Base-by-base conservation (phyloP, 1,140 invertebrate species). In the Leptopilina clavipes region DNA sequence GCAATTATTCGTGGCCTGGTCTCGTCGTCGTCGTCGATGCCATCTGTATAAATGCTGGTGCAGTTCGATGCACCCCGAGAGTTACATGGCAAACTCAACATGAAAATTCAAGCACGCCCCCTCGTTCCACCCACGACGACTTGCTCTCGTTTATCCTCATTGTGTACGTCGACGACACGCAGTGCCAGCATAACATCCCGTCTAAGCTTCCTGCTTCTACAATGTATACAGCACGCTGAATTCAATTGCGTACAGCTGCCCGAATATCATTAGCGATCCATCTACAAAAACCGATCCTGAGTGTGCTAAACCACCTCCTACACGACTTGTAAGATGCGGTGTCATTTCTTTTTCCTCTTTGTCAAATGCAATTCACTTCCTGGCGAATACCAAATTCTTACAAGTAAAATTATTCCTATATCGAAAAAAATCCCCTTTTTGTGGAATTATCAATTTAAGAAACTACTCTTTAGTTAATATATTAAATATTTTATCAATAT, bases 101-200 rank as follows among this genome's bases (percentile, higher is more conserved):
- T 79, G 83, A 85, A 87, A 86, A 86, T 84, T 82, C 85, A 83
- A 85, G 83, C 84, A 82, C 82, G 79, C 82, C 84, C 85, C 82
- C 78, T 73, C 77, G 79, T 76, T 77, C 83, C 85, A 82, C 81
- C 80, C 81, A 81, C 79, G 76, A 81, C 79, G 76, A 74, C 78
- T 79, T 82, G 82, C 84, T 86, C 85, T 86, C 83, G 85, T 86
- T 86, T 83, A 85, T 87, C 84, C 84, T 85, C 85, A 86, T 87
- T 87, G 86, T 86, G 79, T 79, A 75, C 80, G 84, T 85, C 81
- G 84, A 83, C 84, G 82, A 83, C 83, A 81, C 76, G 80, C 81
- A 75, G 80, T 76, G 76, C 79, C 76, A 78, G 82, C 84, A 85
- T 85, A 83, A 85, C 83, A 84, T 87, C 81, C 86, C 77, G 73